Conservation (phyloP, 2,113 vertebrate species). For the Microtus montanus region DNA sequence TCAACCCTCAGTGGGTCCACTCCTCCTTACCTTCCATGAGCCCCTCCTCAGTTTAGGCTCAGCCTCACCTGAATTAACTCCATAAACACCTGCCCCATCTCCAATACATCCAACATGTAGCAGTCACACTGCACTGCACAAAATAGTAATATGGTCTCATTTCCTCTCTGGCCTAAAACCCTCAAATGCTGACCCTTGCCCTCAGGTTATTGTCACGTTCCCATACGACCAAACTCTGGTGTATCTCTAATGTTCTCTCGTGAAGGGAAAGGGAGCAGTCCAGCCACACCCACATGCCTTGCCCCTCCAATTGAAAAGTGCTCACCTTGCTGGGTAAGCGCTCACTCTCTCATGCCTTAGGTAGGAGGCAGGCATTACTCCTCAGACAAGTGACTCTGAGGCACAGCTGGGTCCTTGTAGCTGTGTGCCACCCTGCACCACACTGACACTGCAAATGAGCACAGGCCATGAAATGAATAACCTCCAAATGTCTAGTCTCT, state of each 20-base stretch:
- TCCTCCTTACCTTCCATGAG: neutral
- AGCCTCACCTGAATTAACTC: slow-evolving; percentile 8
- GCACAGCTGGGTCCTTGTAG: neutral
- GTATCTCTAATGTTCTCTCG: neutral
- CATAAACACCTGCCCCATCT: neutral
- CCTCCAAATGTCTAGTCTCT: neutral
- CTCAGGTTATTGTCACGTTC: neutral
- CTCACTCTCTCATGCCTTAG: neutral
- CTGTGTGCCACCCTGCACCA: neutral
- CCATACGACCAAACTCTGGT: neutral
- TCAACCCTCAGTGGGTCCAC: neutral
- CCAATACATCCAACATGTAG: neutral
- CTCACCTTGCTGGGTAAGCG: slow-evolving; percentile 5
- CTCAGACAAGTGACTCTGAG: slow-evolving; percentile 28
- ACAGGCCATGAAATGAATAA: neutral
- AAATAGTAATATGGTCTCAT: slow-evolving; percentile 12
- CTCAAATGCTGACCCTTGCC: neutral
- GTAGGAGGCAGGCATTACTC: neutral
- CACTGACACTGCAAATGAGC: neutral
- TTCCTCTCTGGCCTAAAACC: slow-evolving; percentile 14
- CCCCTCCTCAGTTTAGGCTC: neutral
- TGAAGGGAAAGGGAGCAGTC: neutral
- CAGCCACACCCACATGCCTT: neutral
- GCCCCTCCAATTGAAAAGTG: neutral
- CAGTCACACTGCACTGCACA: slow-evolving; percentile 2